phyloP scores from a whole-genome alignment of 2,797 vertebrate species.

The Tragelaphus eurycerus region DNA sequence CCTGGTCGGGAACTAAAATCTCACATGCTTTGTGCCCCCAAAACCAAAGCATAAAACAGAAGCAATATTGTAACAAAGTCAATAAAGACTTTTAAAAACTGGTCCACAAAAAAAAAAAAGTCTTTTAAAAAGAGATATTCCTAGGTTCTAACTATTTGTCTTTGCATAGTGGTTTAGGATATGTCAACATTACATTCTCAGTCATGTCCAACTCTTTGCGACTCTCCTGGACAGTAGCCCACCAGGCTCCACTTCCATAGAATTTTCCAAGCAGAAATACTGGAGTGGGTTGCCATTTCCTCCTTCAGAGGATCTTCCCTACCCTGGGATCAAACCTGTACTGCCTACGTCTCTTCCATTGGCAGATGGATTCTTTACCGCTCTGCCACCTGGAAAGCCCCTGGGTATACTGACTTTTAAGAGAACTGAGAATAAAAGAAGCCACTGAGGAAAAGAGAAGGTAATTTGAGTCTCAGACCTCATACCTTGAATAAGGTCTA shows the following conservation, averaged over 20 bases:
- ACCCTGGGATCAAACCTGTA: not conserved
- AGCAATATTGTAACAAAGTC: not conserved
- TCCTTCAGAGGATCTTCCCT: not conserved
- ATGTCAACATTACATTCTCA: not conserved
- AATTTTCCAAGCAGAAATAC: not conserved
- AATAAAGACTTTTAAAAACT: not conserved
- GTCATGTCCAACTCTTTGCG: rapidly evolving
- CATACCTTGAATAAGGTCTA: not conserved
- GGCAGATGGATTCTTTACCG: not conserved
- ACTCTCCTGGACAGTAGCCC: not conserved
- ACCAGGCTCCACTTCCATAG: not conserved
- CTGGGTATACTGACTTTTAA: not conserved
- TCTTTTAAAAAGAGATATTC: not conserved
- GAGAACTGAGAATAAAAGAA: not conserved
- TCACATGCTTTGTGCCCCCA: not conserved
- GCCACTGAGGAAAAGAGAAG: not conserved
- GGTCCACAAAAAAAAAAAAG: not conserved
- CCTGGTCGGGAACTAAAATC: not conserved
- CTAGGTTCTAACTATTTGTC: not conserved
- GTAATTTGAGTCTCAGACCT: not conserved
- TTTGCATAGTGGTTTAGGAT: not conserved
- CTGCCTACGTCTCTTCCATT: rapidly evolving
- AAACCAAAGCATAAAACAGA: not conserved
- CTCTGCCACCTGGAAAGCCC: not conserved
- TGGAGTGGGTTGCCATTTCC: not conserved